Base-by-base conservation (phyloP, 2,797 vertebrate genomes). In the Ceryle rudis region DNA sequence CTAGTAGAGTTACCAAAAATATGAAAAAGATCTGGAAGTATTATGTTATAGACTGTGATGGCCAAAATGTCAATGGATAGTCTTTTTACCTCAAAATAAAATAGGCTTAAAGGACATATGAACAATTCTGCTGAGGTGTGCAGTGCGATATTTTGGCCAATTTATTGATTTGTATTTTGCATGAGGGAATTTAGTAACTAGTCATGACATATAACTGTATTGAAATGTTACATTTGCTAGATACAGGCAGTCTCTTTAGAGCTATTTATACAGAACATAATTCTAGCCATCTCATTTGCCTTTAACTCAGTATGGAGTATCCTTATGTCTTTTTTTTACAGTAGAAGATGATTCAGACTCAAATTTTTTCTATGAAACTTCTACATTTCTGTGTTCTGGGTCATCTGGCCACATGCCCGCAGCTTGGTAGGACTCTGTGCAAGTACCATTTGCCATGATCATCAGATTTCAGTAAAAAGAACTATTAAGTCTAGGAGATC, bases 81-180 rank as follows among this genome's bases (percentile, higher is more conserved):
- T 26, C 23, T 57, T 87, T 91, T 58, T 81, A 51, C 29, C 60
- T 81, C 46, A 39, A 85, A 78, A 93, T 64, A 86, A 86, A 95
- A 81, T 42, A 9, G 14, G 51, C 42, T 80, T 58, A 80, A 83
- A 92, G 81, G 71, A 41, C 80, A 54, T 20, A 78, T 0, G 25
- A 89, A 65, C 52, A 84, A 47, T 79, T 81, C 54, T 91, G 54
- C 61, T 86, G 81, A 94, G 15, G 3, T 84, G 28, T 65, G 47
- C 44, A 80, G 25, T 51, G 55, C 54, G 75, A 78, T 86, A 77
- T 91, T 95, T 82, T 88, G 64, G 64, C 39, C 42, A 33, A 60
- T 96, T 95, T 95, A 82, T 92, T 96, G 83, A 93, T 95, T 84
- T 78, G 37, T 64, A 88, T 91, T 95, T 96, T 91, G 42, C 90